Evolutionary conservation across 1,140 invertebrate genomes (phyloP).

Genomic region (Drosophila saltans): DNA sequence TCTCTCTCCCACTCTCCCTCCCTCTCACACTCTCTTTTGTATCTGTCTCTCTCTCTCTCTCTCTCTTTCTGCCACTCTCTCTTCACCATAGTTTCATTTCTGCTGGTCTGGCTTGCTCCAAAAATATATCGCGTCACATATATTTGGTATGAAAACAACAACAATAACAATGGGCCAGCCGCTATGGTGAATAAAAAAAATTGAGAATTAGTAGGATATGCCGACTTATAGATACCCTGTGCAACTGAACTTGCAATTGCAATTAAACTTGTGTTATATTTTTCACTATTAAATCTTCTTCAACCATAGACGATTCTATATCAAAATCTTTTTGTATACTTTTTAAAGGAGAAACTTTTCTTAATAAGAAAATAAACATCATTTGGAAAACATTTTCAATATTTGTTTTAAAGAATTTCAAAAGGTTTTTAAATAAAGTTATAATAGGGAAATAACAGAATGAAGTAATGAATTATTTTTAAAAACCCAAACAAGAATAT

Average conservation of each 20-base stretch:
- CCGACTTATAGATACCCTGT: neutral
- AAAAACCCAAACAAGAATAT: no score
- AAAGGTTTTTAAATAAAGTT: no score
- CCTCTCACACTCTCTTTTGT: conserved; percentile 22
- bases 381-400: no score
- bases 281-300: no score
- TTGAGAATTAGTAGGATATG: neutral
- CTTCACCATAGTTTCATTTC: conserved; percentile 2
- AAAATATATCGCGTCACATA: conserved; percentile 39
- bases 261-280: no score
- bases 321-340: no score
- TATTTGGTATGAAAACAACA: conserved; percentile 58
- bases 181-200: conserved; percentile 11
- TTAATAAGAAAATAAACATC: no score
- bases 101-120: conserved; percentile 12
- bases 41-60: neutral
- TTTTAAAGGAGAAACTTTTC: neutral
- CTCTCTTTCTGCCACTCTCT: conserved; percentile 6
- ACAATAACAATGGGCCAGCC: conserved; percentile 12
- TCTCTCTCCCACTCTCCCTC: neutral
- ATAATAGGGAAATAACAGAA: no score
- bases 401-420: no score
- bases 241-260: no score
- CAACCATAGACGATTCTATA: no score
- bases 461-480: no score